Evolutionary conservation across 1,140 invertebrate species (phyloP), one percentile per base, ranked within the genome.

Genomic region (Ptiloglossa arizonensis): DNA sequence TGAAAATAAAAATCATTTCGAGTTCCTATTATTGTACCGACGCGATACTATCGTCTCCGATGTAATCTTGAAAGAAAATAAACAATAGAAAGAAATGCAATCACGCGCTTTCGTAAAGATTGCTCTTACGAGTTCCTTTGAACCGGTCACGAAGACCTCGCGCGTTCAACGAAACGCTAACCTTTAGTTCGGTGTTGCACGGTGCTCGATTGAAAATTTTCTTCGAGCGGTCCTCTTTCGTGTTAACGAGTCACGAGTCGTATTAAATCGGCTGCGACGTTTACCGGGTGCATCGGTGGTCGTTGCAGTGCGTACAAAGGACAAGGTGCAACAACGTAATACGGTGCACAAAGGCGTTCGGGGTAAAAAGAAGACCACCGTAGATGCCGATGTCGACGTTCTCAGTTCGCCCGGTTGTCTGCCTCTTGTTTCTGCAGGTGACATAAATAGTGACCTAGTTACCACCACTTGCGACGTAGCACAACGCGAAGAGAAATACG

Each of bases 361-460:
- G 4, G 3, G 44, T 24, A 66, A 81, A 50, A 70, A 83, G 67
- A 79, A 73, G 62, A 38, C 19, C 38, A n/a, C 24, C 22, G 56
- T 54, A 60, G 64, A 77, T n/a, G 71, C 48, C 54, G 13, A 81
- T 68, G 72, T 35, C 35, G 68, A 50, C 56, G 56, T 60, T 38
- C 35, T 11, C 44, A 70, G 82, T 50, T 38, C 52, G 24, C 44
- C 48, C 62, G 68, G 64, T 68, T 73, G 50, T 79, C 81, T 70
- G 52, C 69, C 50, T 79, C 57, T 82, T 83, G 75, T 82, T 81
- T 86, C 67, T 78, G 75, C 70, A 64, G 64, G 74, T 78, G 71
- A 82, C 71, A 75, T 71, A 86, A 86, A 82, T 85, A 85, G 67
- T 68, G 67, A 68, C 71, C 80, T 60, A 82, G 69, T 86, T 85